phyloP scores from a whole-genome alignment of 2,113 vertebrate genomes.

The Chionis minor region DNA sequence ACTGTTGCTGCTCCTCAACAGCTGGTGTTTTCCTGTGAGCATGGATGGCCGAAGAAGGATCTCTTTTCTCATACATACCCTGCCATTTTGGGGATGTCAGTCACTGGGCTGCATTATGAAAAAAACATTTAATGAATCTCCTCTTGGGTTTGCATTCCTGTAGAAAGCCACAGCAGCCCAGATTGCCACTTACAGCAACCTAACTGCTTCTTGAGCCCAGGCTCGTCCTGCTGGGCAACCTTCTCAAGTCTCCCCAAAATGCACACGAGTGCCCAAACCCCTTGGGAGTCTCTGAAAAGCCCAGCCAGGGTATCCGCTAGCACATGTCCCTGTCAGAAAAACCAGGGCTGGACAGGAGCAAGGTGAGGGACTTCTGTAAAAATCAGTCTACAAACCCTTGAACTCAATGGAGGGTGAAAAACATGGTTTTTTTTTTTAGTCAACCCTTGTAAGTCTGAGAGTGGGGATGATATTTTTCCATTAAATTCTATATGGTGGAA shows the following conservation, averaged over 20 bases:
- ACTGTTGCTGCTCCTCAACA: not conserved
- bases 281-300: not conserved
- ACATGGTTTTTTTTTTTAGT: not conserved
- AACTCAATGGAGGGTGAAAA: not conserved
- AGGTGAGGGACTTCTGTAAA: not conserved
- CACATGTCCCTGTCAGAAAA: not conserved
- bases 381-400: not conserved
- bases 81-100: not conserved
- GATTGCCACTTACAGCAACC: not conserved
- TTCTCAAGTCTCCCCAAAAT: not conserved
- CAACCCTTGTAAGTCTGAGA: not conserved
- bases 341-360: not conserved
- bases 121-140: not conserved
- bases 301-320: fast-evolving
- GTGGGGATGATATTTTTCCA: not conserved
- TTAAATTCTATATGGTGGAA: not conserved
- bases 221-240: fast-evolving
- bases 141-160: not conserved
- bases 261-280: fast-evolving
- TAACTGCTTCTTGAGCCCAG: not conserved
- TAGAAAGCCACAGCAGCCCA: not conserved
- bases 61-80: not conserved
- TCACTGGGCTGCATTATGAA: not conserved
- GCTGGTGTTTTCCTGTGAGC: not conserved
- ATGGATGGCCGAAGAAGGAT: not conserved